A percentile compares a stretch with the other conserved stretches of the same genome.
These are phyloP conservation scores for Ellobius talpinus DNA, from an alignment of 2,113 vertebrate species.

Conservation along the genomic window DNA sequence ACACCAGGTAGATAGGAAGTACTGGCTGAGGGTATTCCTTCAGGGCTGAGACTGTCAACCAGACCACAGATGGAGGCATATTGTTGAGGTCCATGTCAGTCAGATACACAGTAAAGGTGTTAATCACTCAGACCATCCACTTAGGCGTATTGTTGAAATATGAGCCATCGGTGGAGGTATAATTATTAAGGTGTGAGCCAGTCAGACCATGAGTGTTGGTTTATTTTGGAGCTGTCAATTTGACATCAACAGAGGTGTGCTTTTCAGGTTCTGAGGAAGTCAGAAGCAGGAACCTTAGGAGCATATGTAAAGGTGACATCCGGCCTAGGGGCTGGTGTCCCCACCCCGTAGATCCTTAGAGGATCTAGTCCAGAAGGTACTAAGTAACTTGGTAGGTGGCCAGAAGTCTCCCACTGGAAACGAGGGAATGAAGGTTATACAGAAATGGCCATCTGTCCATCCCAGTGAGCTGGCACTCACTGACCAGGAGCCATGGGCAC, in stretches of 20 bases:
- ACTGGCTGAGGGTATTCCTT: not conserved
- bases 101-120: not conserved
- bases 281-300: too few species aligned
- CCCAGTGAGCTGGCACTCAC: not conserved
- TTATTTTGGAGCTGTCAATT: not conserved
- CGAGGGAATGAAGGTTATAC: not conserved
- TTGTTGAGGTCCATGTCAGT: not conserved
- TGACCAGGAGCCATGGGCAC: too few species aligned
- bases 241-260: too few species aligned
- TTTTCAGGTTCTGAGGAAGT: not conserved
- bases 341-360: not conserved
- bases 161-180: not conserved
- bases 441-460: not conserved
- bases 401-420: not conserved
- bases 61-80: not conserved
- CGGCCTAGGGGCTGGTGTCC: fast-evolving
- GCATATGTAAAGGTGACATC: too few species aligned
- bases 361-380: not conserved
- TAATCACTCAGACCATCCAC: not conserved
- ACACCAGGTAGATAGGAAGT: fast-evolving
- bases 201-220: not conserved
- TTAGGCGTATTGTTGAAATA: not conserved
- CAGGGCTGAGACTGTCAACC: too few species aligned
- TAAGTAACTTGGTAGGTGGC: not conserved
- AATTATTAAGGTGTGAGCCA: not conserved